A percentile compares a stretch with the other conserved stretches of the same genome.
Conservation (phyloP, 2,113 vertebrate species). For the Apeltes quadracus region DNA sequence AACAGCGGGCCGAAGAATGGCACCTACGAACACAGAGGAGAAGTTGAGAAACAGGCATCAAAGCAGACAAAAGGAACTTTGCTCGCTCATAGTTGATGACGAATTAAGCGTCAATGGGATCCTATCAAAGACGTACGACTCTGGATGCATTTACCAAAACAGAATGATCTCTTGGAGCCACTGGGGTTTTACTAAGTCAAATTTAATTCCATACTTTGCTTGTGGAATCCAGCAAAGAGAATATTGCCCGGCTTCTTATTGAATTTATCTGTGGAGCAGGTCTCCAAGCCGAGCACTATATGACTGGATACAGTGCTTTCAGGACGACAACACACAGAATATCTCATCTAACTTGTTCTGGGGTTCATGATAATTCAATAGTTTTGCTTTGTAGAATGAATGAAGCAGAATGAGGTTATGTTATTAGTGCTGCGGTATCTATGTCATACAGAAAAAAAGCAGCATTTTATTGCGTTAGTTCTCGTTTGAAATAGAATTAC, state of each 20-base stretch:
- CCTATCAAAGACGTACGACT: background rate
- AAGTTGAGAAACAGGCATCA: background rate
- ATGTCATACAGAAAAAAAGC: constrained; percentile 71
- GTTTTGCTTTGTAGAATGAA: constrained; percentile 69
- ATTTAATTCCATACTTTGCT: constrained; percentile 65
- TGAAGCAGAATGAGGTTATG: constrained; percentile 70
- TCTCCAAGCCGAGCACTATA: constrained; percentile 55
- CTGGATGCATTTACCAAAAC: background rate
- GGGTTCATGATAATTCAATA: constrained; percentile 75
- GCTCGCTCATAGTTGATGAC: background rate
- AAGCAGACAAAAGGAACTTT: background rate
- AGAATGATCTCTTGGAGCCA: constrained; percentile 1
- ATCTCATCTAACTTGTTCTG: constrained; percentile 72
- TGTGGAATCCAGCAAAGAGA: constrained; percentile 72
- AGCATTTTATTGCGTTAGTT: constrained; percentile 75
- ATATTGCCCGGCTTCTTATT: constrained; percentile 62
- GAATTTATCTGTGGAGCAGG: constrained; percentile 65
- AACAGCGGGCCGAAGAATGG: constrained; percentile 98
- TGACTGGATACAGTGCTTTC: constrained; percentile 67
- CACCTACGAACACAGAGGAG: constrained; percentile 78
- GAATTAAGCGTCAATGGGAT: background rate
- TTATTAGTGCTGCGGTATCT: constrained; percentile 76
- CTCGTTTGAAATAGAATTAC: constrained; percentile 74
- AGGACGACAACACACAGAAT: constrained; percentile 61
- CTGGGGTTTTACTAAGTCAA: constrained; percentile 16